A percentile compares a stretch with the other conserved stretches of the same genome.
These are phyloP conservation scores for Aporrectodea caliginosa DNA, from an alignment of 1,140 invertebrate species.

Conservation along the genomic window DNA sequence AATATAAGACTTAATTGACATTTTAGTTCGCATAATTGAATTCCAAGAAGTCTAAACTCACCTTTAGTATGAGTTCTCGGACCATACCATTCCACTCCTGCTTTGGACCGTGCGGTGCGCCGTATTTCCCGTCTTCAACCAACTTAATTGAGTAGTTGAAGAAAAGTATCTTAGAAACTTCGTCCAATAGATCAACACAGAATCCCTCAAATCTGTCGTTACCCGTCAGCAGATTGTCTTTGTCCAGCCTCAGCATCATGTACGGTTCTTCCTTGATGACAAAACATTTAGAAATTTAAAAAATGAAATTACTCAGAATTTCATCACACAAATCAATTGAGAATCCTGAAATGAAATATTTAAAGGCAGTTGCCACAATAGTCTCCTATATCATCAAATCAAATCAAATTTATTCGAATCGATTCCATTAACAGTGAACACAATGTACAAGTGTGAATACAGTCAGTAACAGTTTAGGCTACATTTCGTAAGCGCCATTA, in stretches of 20 bases:
- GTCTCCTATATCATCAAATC: too few species aligned
- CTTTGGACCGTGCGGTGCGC: slow-evolving; percentile 65
- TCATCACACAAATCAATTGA: not conserved
- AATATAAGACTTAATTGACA: too few species aligned
- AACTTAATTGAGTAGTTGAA: slow-evolving; percentile 85
- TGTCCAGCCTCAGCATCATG: slow-evolving; percentile 26
- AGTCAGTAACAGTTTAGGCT: too few species aligned
- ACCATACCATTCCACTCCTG: slow-evolving; percentile 61
- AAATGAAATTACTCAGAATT: too few species aligned
- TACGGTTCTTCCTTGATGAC: slow-evolving; percentile 32
- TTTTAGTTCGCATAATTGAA: too few species aligned
- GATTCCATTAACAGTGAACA: too few species aligned
- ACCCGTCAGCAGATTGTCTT: slow-evolving; percentile 4
- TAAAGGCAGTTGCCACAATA: not conserved
- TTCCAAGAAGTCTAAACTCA: slow-evolving; percentile 38
- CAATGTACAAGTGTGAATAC: too few species aligned
- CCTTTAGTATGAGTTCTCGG: slow-evolving; percentile 53
- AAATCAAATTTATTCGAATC: too few species aligned
- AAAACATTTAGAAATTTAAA: not conserved
- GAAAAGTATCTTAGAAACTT: slow-evolving; percentile 59
- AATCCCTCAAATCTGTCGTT: slow-evolving; percentile 33
- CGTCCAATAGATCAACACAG: slow-evolving; percentile 37
- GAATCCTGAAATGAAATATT: not conserved
- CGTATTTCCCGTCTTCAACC: slow-evolving; percentile 90
- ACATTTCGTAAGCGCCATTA: too few species aligned